A percentile compares a stretch with the other conserved stretches of the same genome.
phyloP scores from a whole-genome alignment of 2,888 invertebrate genomes.

The Camptogramma bilineatum region DNA sequence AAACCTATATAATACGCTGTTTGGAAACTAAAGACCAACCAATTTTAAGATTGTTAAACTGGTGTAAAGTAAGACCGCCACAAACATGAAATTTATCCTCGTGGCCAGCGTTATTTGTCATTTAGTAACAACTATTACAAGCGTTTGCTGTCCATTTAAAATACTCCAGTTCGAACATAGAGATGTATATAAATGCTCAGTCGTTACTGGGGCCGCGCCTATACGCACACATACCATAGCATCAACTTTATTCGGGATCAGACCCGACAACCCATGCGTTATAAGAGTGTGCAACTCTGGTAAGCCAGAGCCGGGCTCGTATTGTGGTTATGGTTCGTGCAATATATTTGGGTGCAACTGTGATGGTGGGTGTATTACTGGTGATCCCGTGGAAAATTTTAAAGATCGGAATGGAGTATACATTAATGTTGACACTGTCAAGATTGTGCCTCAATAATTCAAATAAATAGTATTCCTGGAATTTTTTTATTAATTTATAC shows the following conservation, averaged over 20 bases:
- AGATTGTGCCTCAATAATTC: too few relatives aligned
- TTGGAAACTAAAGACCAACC: background rate
- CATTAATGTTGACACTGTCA: background rate
- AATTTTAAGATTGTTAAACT: background rate
- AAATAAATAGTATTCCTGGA: too few relatives aligned
- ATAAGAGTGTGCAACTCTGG: background rate
- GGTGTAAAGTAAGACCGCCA: too few relatives aligned
- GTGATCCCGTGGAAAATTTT: background rate
- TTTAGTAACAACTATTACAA: background rate
- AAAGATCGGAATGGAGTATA: background rate
- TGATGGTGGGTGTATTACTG: conserved; percentile 1
- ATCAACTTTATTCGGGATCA: background rate
- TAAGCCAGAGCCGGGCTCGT: background rate
- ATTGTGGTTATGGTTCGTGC: background rate
- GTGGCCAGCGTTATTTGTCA: background rate
- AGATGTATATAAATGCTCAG: background rate
- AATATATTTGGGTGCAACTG: conserved; percentile 12
- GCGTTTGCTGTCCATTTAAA: background rate
- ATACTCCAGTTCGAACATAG: background rate
- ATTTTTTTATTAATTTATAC: too few relatives aligned
- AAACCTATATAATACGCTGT: background rate
- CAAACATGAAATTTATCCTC: background rate
- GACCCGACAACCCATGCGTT: background rate
- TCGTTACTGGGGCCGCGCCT: background rate
- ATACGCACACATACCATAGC: background rate